Evolutionary conservation across 2,113 vertebrate genomes (phyloP).

Genomic region (Catharus fuscescens): DNA sequence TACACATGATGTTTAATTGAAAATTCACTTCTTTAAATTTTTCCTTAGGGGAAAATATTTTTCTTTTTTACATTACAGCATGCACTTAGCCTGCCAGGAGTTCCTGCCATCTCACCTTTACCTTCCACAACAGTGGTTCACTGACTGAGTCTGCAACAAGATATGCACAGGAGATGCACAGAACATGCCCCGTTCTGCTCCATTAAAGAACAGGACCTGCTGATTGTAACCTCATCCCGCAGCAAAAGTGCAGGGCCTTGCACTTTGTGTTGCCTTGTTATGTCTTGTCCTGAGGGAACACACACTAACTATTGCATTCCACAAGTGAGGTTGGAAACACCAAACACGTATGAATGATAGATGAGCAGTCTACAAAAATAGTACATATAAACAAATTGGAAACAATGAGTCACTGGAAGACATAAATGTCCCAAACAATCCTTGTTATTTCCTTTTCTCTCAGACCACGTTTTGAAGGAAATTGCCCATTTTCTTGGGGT

Average conservation of each 20-base stretch:
- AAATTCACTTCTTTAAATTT: background rate
- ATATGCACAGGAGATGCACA: background rate
- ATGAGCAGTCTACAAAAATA: background rate
- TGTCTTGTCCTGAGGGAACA: background rate
- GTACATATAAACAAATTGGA: background rate
- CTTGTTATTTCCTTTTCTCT: background rate
- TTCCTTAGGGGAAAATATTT: background rate
- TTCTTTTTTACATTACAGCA: background rate
- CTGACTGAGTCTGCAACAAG: background rate
- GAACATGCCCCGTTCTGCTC: background rate
- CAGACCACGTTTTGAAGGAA: background rate
- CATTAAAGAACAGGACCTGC: background rate
- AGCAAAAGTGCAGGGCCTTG: background rate
- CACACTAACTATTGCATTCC: background rate
- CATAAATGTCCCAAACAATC: background rate
- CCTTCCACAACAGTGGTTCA: background rate
- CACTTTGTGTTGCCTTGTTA: background rate
- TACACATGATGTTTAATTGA: background rate
- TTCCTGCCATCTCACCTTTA: background rate
- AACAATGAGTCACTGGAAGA: conserved; percentile 18
- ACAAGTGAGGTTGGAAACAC: background rate
- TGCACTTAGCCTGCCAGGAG: background rate
- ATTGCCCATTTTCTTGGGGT: background rate
- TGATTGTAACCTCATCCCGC: background rate
- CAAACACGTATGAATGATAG: background rate